Evolutionary conservation across 2,797 vertebrate genomes (phyloP).

Genomic region (Podargus strigoides): DNA sequence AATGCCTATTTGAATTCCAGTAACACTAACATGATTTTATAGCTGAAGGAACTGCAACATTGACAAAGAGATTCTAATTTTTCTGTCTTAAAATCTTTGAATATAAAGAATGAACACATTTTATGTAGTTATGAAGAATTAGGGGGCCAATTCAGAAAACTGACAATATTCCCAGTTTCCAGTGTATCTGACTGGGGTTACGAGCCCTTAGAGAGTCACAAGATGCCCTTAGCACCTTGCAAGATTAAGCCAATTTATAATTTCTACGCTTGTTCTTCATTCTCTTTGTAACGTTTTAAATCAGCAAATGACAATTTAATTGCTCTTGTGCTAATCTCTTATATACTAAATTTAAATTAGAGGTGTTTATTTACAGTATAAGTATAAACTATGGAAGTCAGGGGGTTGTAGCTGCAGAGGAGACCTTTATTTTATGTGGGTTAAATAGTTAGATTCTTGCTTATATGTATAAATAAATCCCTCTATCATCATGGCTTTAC

Average conservation of each 20-base stretch:
- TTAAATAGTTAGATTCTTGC: constrained; percentile 11
- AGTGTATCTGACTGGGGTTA: background rate
- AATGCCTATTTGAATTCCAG: background rate
- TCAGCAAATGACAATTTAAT: background rate
- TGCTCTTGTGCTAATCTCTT: background rate
- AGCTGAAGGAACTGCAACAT: background rate
- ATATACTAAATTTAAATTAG: background rate
- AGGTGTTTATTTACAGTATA: background rate
- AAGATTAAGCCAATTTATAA: background rate
- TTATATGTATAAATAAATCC: constrained; percentile 52
- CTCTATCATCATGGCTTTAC: constrained; percentile 1
- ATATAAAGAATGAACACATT: background rate
- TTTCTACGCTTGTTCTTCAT: background rate
- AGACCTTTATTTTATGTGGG: background rate
- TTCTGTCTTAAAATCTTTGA: background rate
- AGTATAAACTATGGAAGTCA: background rate
- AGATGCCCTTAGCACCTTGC: background rate
- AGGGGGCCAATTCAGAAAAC: background rate
- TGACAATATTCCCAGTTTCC: background rate
- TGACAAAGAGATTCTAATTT: background rate
- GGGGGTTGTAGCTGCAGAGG: background rate
- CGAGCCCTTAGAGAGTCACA: background rate
- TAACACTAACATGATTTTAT: background rate
- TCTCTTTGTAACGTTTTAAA: background rate
- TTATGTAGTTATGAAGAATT: background rate